A percentile compares a stretch with the other conserved stretches of the same genome.
Conservation (phyloP, 1,140 invertebrate species). For the Apis florea region DNA sequence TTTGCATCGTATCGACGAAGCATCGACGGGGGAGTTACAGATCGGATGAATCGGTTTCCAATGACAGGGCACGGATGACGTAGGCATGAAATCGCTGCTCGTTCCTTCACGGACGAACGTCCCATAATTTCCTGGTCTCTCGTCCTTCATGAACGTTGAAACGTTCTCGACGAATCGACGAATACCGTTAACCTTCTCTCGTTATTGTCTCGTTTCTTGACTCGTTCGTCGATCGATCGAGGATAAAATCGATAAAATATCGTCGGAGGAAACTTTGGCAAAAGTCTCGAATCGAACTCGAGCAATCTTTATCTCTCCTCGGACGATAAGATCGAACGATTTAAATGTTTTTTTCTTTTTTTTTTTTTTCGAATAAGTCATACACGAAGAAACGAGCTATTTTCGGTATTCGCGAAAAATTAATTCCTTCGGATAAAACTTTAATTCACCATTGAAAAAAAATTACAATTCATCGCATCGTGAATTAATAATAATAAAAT, state of each 20-base stretch:
- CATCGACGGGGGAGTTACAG: too few relatives aligned
- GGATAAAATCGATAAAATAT: not conserved
- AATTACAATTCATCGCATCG: too few relatives aligned
- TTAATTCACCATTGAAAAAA: too few relatives aligned
- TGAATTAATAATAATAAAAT: too few relatives aligned
- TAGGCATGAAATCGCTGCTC: not conserved
- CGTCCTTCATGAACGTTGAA: slow-evolving; percentile 6
- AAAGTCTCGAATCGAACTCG: too few relatives aligned
- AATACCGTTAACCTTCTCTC: slow-evolving; percentile 11
- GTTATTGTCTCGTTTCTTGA: not conserved
- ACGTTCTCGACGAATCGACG: not conserved
- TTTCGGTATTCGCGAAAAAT: too few relatives aligned
- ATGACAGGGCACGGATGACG: not conserved
- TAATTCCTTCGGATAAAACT: too few relatives aligned
- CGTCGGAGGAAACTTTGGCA: not conserved
- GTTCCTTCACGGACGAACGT: not conserved
- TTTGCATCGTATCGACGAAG: not conserved
- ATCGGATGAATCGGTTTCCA: slow-evolving; percentile 1
- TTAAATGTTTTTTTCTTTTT: too few relatives aligned
- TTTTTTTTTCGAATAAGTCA: too few relatives aligned
- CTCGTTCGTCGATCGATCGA: not conserved
- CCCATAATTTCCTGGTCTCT: slow-evolving; percentile 3
- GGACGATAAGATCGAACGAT: too few relatives aligned
- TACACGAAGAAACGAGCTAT: too few relatives aligned
- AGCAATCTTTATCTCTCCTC: too few relatives aligned